Base-by-base conservation (phyloP, 1,140 invertebrate species). In the Drosophila sp. region DNA sequence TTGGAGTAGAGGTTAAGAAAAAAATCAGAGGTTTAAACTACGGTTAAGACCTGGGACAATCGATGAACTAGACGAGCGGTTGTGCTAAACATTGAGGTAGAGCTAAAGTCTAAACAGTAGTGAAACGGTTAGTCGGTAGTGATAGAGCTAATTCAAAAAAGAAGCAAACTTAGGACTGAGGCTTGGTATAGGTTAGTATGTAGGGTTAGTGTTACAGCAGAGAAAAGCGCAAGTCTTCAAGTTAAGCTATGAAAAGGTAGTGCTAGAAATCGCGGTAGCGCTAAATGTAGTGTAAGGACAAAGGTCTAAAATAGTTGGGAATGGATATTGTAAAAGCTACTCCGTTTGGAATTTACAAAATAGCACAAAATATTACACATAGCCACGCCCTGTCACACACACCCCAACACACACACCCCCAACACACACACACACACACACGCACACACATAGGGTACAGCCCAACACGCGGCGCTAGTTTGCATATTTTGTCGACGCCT, bases 401-500 rank as follows among this genome's bases (percentile, higher is more conserved):
- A 27, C 38, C 29, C 27, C 8, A 8, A 16, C 5, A 4, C 11
- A 18, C 5, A 13, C 14, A 32, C 5, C 13, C 8, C 36, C 14
- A 53, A 32, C 5, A 18, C 8, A 45, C 14, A 53, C 34, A 54
- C 32, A 36, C 36, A 14, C 53, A 45, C 36, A 41, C 14, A 13
- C 11, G 8, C n/a, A 25, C 7, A 16, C 13, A 38, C 57, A 34
- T 18, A 51, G 6, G 3, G 4, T 0, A 29, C 4, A 4, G 36
- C 36, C 11, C 36, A 46, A 29, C 61, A 34, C 51, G 43, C 61
- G 13, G 21, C 14, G 25, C 67, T 65, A 53, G 62, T 76, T 76
- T 76, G 73, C 73, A 76, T 73, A 76, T 72, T 76, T 73, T 72
- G 73, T 61, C 57, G 69, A 72, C 73, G 73, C 73, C 73, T 76